Conservation (phyloP, 1,140 invertebrate genomes). For the Eriocheir sinensis region DNA sequence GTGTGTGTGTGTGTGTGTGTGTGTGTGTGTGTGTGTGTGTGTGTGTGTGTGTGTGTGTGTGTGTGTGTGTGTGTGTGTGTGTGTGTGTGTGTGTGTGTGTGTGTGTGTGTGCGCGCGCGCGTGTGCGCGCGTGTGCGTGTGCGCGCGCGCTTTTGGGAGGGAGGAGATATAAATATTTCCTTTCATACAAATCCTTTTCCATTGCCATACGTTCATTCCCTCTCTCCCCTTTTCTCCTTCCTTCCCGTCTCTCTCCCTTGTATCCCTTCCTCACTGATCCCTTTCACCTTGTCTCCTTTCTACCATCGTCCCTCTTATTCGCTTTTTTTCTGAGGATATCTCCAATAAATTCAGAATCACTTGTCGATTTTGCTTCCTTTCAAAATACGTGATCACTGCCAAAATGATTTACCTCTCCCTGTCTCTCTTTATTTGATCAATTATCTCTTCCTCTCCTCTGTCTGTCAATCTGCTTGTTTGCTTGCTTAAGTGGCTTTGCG, state of each 20-base stretch:
- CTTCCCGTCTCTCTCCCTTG: no score
- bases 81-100: constrained; percentile 4
- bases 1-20: neutral
- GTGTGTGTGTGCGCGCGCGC: neutral
- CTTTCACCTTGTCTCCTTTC: neutral
- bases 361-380: neutral
- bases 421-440: no score
- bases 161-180: neutral
- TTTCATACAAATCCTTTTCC: neutral
- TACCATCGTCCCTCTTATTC: neutral
- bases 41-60: constrained; percentile 22
- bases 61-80: constrained; percentile 10
- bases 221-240: no score
- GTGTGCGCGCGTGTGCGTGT: neutral
- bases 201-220: no score
- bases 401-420: no score
- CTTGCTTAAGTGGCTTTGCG: no score
- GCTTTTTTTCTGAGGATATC: neutral
- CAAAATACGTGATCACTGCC: neutral
- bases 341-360: neutral
- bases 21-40: constrained; percentile 22
- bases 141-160: neutral
- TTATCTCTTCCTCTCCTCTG: no score
- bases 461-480: no score
- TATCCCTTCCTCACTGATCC: neutral